These are phyloP conservation scores for Caloenas nicobarica DNA, from an alignment of 2,113 vertebrate genomes.

Conservation along the genomic window DNA sequence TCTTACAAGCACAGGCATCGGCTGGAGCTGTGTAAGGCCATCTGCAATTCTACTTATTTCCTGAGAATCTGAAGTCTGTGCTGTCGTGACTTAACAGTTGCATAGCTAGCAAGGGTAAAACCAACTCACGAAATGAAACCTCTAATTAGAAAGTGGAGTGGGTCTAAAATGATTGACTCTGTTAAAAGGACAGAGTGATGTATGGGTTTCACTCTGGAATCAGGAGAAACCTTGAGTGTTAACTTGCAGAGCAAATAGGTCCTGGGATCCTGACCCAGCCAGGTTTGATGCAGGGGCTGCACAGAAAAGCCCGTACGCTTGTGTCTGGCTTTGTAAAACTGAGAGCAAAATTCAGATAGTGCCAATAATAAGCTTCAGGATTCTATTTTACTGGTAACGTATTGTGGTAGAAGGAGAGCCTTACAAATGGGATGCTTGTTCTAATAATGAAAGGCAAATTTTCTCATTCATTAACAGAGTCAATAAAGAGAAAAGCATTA, in stretches of 20 bases:
- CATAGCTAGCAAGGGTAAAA: neutral
- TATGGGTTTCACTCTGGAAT: neutral
- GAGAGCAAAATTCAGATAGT: neutral
- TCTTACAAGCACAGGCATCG: neutral
- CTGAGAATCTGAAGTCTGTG: neutral
- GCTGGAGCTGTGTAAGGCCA: neutral
- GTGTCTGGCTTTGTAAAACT: neutral
- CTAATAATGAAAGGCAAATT: neutral
- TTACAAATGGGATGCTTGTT: neutral
- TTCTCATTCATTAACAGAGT: neutral
- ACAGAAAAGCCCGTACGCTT: fast-evolving
- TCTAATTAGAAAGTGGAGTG: neutral
- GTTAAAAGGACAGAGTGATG: neutral
- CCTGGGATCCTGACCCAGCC: neutral
- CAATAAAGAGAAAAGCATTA: neutral
- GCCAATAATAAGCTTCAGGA: neutral
- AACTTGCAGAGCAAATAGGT: neutral
- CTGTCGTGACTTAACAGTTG: neutral
- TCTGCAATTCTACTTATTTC: neutral
- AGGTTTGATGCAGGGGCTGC: neutral
- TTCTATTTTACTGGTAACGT: neutral
- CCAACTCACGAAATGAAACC: neutral
- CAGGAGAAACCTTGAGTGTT: neutral
- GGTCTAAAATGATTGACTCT: neutral
- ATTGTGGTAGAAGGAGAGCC: neutral